Base-by-base conservation (phyloP, 2,113 vertebrate species). In the Amblyornis subalaris region DNA sequence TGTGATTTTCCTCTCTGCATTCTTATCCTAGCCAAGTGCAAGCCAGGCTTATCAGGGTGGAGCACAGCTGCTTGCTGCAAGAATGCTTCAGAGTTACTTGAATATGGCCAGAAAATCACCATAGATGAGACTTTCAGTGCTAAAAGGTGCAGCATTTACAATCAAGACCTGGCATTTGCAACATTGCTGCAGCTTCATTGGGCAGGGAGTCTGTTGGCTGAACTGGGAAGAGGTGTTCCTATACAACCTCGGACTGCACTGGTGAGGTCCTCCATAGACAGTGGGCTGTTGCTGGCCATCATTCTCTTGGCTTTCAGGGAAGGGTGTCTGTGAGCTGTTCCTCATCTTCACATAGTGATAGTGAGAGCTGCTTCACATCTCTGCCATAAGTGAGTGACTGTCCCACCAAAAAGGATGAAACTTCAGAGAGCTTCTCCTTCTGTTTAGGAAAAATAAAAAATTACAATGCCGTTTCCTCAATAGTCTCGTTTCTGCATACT, bases 111-210 rank as follows among this genome's bases (percentile, higher is more conserved):
- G 31, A 94, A 90, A 67, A 75, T 19, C 16, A 21, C 35, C 62
- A 79, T 15, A 82, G 61, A 35, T 51, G 35, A 90, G 53, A 47
- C 29, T 64, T 90, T 10, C 23, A n/a, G n/a, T 33, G 18, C 48
- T 72, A 25, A 71, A 85, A 82, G 38, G 33, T 33, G 57, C 21
- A 66, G 33, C 47, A 36, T 31, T 78, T 71, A 50, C 40, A 50
- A 5, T 12, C 23, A 42, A 75, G 44, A 42, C 5, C 45, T 42
- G 3, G 2, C 2, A 8, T n/a, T 21, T 62, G 35, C 69, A 82
- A 24, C 0, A 0, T 1, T 47, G 21, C 45, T 3, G 9, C 2
- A 31, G 73, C 26, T 54, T 71, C 38, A 25, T 28, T 10, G 53
- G 74, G 44, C 14, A 75, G 53, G 36, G 22, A 57, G 29, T 22